Conservation (phyloP, 2,797 vertebrate genomes). For the Acipenser transmontanus region DNA sequence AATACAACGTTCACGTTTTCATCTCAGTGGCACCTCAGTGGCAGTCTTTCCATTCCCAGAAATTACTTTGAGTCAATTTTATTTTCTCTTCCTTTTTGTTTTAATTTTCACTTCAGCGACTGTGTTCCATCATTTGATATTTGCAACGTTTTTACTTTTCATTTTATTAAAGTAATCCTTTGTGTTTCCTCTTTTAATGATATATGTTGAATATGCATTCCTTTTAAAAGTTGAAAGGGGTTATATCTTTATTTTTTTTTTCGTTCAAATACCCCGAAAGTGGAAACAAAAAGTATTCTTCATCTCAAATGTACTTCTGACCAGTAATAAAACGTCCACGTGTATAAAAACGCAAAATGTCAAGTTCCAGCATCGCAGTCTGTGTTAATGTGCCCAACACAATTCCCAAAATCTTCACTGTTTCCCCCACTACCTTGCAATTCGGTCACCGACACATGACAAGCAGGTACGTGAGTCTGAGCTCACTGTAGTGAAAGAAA, state of each 20-base stretch:
- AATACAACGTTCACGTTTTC: slow-evolving; percentile 20
- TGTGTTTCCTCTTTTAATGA: neutral
- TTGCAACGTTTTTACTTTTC: neutral
- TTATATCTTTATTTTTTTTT: too few species aligned
- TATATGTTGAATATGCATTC: neutral
- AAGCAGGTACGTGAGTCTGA: slow-evolving; percentile 7
- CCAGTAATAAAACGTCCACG: too few species aligned
- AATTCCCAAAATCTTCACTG: neutral
- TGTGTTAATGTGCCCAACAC: too few species aligned
- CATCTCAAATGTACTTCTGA: too few species aligned
- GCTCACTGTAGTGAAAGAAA: neutral
- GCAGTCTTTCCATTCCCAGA: slow-evolving; percentile 29
- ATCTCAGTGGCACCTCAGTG: slow-evolving; percentile 23
- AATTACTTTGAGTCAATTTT: neutral
- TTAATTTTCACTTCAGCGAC: slow-evolving; percentile 5
- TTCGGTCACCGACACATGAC: slow-evolving; percentile 28
- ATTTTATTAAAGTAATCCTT: neutral
- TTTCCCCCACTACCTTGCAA: slow-evolving; percentile 45
- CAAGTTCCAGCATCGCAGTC: too few species aligned
- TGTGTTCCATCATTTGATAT: slow-evolving; percentile 9
- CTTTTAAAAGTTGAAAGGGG: neutral
- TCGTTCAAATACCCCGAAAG: too few species aligned
- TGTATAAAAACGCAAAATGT: too few species aligned
- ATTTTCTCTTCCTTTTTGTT: neutral
- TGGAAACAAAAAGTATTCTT: too few species aligned